phyloP scores from a whole-genome alignment of 2,113 vertebrate species.

The Verasper variegatus region DNA sequence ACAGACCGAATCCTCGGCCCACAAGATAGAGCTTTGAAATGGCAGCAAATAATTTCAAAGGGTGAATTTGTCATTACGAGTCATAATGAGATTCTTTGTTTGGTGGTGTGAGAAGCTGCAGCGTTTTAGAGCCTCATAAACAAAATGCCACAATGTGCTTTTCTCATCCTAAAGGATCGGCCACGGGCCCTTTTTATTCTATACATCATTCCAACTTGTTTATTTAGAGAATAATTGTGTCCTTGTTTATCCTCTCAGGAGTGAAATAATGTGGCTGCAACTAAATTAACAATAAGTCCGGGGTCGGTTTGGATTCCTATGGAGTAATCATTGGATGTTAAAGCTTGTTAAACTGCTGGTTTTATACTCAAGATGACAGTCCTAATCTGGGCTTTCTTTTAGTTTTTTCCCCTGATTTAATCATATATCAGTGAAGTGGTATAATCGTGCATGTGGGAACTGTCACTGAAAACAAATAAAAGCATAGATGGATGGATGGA shows the following conservation, averaged over 20 bases:
- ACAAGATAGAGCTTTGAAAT: slow-evolving; percentile 73
- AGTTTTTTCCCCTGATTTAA: neutral
- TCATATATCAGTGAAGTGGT: slow-evolving; percentile 8
- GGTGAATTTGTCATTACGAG: slow-evolving; percentile 79
- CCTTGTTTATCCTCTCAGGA: slow-evolving; percentile 62
- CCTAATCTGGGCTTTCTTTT: slow-evolving; percentile 20
- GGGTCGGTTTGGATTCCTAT: slow-evolving; percentile 47
- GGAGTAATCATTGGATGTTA: slow-evolving; percentile 32
- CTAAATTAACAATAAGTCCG: slow-evolving; percentile 55
- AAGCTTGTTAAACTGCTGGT: slow-evolving; percentile 34
- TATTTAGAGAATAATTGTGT: slow-evolving; percentile 63
- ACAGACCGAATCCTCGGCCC: slow-evolving; percentile 62
- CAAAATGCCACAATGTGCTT: slow-evolving; percentile 69
- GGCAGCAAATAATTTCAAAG: slow-evolving; percentile 80
- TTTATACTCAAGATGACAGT: slow-evolving; percentile 29
- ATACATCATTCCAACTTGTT: slow-evolving; percentile 71
- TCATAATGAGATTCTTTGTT: slow-evolving; percentile 82
- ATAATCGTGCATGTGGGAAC: neutral
- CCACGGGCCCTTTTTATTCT: slow-evolving; percentile 58
- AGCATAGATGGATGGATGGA: slow-evolving; percentile 31
- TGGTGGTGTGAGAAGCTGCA: slow-evolving; percentile 66
- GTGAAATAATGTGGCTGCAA: slow-evolving; percentile 53
- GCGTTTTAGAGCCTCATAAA: slow-evolving; percentile 76
- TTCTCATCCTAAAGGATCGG: slow-evolving; percentile 60
- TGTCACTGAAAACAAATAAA: neutral